Evolutionary conservation across 2,888 invertebrate genomes (phyloP).

Genomic region (Athetis lepigone): DNA sequence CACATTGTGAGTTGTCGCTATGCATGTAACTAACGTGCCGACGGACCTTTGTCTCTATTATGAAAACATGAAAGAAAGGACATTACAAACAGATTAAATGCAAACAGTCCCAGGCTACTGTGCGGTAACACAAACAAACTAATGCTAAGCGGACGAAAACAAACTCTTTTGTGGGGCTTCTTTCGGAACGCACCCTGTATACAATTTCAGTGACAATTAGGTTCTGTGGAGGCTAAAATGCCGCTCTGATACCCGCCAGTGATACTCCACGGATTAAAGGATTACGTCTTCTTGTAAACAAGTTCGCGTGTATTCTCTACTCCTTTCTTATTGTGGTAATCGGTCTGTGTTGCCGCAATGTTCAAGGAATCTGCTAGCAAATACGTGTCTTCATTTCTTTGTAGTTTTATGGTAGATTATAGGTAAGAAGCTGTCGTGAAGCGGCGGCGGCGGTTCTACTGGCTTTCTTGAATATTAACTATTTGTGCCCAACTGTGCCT

Average conservation of each 20-base stretch:
- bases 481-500: background rate
- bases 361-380: slow-evolving; percentile 34
- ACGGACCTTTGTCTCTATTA: slow-evolving; percentile 71
- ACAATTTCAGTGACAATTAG: slow-evolving; percentile 82
- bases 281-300: slow-evolving; percentile 81
- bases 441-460: background rate
- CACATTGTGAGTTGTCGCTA: slow-evolving; percentile 36
- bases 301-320: slow-evolving; percentile 77
- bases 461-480: background rate
- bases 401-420: background rate
- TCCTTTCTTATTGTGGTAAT: slow-evolving; percentile 69
- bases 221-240: slow-evolving; percentile 75
- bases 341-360: slow-evolving; percentile 48
- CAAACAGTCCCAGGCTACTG: slow-evolving; percentile 84
- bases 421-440: background rate
- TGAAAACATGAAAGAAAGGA: slow-evolving; percentile 80
- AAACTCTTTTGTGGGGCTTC: slow-evolving; percentile 81
- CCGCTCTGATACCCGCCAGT: slow-evolving; percentile 75
- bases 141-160: slow-evolving; percentile 85
- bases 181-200: slow-evolving; percentile 73
- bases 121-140: slow-evolving; percentile 84
- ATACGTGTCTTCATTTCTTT: slow-evolving; percentile 34
- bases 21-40: slow-evolving; percentile 60
- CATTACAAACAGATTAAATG: slow-evolving; percentile 87
- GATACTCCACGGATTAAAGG: slow-evolving; percentile 87